Evolutionary conservation across 2,797 vertebrate genomes (phyloP).

Genomic region (Neopelma chrysocephalum): DNA sequence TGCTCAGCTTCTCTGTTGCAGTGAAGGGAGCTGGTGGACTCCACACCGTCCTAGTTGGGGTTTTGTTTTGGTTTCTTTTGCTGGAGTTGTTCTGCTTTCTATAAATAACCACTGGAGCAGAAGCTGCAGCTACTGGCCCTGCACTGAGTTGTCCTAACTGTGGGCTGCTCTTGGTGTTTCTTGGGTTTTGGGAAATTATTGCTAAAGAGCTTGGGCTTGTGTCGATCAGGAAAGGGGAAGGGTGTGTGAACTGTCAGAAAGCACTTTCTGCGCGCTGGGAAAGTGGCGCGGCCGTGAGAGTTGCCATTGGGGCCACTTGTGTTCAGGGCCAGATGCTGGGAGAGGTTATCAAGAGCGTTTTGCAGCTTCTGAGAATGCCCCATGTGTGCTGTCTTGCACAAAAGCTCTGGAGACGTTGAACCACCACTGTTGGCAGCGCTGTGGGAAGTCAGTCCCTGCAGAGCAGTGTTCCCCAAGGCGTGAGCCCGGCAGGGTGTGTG

Average conservation of each 20-base stretch:
- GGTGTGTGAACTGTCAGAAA: background rate
- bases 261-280: background rate
- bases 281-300: rapidly evolving
- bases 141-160: background rate
- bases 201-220: background rate
- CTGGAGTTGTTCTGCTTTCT: conserved; percentile 37
- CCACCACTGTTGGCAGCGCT: rapidly evolving
- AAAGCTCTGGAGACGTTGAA: background rate
- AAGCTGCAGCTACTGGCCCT: background rate
- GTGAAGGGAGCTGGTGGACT: background rate
- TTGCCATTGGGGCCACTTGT: rapidly evolving
- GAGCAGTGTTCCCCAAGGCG: background rate
- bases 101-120: background rate
- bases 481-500: background rate
- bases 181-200: background rate
- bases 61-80: conserved; percentile 30
- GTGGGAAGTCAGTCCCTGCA: background rate
- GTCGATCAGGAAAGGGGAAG: background rate
- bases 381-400: background rate
- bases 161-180: background rate
- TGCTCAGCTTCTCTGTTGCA: background rate
- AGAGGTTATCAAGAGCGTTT: background rate
- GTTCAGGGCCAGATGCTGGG: background rate
- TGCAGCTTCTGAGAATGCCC: background rate
- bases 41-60: rapidly evolving